Percentiles rank a stretch among this genome's conserved stretches.
These are phyloP conservation scores for Pterocles gutturalis DNA, from an alignment of 2,113 vertebrate species.

Conservation along the genomic window DNA sequence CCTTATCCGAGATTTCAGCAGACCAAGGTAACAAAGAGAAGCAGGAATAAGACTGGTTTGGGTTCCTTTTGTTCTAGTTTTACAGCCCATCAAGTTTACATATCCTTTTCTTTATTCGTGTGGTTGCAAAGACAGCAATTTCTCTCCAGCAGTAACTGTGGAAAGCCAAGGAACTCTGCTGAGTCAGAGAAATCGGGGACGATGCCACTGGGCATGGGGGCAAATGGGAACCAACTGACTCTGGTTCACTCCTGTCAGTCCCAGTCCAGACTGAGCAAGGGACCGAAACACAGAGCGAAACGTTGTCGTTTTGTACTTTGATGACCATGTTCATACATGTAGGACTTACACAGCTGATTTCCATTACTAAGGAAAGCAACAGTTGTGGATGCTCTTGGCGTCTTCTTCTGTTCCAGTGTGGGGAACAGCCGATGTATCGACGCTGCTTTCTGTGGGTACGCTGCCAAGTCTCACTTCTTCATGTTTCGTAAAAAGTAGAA, in stretches of 20 bases:
- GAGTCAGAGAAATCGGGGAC: not conserved
- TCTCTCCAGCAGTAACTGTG: not conserved
- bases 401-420: rapidly evolving
- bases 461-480: not conserved
- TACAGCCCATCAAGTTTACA: not conserved
- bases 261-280: not conserved
- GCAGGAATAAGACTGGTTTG: no score
- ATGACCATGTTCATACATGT: rapidly evolving
- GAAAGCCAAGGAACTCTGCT: not conserved
- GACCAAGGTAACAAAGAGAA: rapidly evolving
- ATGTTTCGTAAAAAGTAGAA: rapidly evolving
- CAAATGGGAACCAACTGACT: not conserved
- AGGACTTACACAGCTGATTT: not conserved
- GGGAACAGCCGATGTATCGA: rapidly evolving
- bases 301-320: not conserved
- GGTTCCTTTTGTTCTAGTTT: not conserved
- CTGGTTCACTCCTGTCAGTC: not conserved
- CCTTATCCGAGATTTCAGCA: not conserved
- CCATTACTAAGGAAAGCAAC: not conserved
- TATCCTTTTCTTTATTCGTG: not conserved
- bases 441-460: rapidly evolving
- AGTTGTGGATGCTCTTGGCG: not conserved
- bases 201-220: no score
- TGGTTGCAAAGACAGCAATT: not conserved
- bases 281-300: not conserved